Conservation (phyloP, 2,797 vertebrate genomes). For the Harpagifer antarcticus region DNA sequence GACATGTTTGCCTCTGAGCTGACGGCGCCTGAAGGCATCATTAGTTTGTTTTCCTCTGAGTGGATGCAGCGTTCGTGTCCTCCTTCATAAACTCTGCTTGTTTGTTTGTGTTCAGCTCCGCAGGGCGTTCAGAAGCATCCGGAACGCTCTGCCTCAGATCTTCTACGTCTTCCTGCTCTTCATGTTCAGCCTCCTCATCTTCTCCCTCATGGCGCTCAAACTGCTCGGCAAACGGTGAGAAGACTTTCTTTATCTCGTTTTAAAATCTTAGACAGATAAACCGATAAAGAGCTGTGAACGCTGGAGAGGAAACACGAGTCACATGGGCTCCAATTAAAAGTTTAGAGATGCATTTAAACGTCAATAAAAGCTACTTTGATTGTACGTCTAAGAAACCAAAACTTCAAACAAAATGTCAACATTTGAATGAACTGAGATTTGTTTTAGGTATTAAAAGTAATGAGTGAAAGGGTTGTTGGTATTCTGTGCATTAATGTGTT, state of each 20-base stretch:
- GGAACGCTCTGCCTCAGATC: constrained; percentile 93
- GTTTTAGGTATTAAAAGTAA: too few species aligned
- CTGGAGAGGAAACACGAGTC: neutral
- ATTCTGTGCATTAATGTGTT: too few species aligned
- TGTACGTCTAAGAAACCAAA: neutral
- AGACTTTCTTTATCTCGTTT: neutral
- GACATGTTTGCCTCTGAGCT: constrained; percentile 23
- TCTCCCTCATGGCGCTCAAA: constrained; percentile 95
- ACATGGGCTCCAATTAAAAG: neutral
- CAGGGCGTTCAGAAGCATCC: constrained; percentile 92
- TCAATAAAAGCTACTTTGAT: neutral
- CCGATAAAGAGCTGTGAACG: neutral
- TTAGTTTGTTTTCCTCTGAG: constrained; percentile 6
- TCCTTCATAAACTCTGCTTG: neutral
- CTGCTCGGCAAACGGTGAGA: constrained; percentile 91
- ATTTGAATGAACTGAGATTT: neutral
- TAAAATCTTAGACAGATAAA: neutral
- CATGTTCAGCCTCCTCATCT: constrained; percentile 93
- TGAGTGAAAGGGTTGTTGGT: too few species aligned
- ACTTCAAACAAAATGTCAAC: neutral
- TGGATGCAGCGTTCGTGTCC: neutral
- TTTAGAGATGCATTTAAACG: neutral
- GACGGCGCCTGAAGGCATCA: constrained; percentile 43
- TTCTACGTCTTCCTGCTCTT: constrained; percentile 92
- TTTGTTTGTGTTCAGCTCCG: constrained; percentile 86